phyloP scores from a whole-genome alignment of 2,888 invertebrate genomes.

The Acronicta alni region DNA sequence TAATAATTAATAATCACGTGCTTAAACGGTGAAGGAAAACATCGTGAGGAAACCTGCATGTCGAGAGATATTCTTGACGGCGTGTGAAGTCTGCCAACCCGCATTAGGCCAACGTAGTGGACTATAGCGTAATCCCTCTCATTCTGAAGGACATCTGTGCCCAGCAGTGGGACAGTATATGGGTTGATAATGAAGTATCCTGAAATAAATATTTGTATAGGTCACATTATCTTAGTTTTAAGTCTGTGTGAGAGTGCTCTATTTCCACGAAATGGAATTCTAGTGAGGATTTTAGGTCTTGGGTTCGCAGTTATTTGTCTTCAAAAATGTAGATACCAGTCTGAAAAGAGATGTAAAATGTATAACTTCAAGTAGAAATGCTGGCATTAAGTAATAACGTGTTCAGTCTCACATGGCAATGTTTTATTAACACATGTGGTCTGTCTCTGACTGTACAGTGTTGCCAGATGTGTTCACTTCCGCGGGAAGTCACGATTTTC shows the following conservation, averaged over 20 bases:
- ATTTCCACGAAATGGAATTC: conserved; percentile 24
- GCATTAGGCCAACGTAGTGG: too few relatives aligned
- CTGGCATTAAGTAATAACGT: conserved; percentile 42
- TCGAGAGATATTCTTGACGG: too few relatives aligned
- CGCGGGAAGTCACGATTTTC: conserved; percentile 52
- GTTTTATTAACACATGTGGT: conserved; percentile 55
- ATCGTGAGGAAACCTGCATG: too few relatives aligned
- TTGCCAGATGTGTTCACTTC: conserved; percentile 50
- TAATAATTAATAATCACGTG: too few relatives aligned
- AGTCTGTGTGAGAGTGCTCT: conserved; percentile 21
- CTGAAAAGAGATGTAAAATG: conserved; percentile 40
- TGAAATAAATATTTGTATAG: conserved; percentile 30
- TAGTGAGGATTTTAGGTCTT: conserved; percentile 22
- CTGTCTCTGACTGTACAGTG: conserved; percentile 38
- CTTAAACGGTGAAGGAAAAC: too few relatives aligned
- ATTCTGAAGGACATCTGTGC: too few relatives aligned
- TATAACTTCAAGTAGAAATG: conserved; percentile 34
- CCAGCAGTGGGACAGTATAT: too few relatives aligned
- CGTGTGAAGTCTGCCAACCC: too few relatives aligned
- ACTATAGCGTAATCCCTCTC: too few relatives aligned
- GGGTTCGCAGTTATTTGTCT: conserved; percentile 26
- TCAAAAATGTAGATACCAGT: conserved; percentile 21
- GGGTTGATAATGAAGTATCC: conserved; percentile 3
- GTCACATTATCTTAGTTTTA: conserved; percentile 32
- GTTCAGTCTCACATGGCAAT: conserved; percentile 51